Base-by-base conservation (phyloP, 2,888 invertebrate species). In the Dolichopus griseipennis region DNA sequence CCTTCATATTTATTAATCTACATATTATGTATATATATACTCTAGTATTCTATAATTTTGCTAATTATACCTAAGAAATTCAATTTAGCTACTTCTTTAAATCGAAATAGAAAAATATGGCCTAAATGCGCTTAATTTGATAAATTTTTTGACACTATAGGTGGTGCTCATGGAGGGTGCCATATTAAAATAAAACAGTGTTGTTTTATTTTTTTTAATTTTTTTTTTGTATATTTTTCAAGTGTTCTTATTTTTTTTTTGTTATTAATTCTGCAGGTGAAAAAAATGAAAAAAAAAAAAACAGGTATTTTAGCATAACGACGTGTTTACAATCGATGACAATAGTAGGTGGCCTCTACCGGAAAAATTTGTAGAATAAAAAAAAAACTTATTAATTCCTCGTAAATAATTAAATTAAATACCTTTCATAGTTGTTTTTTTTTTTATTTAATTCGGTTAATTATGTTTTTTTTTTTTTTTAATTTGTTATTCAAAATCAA, bases 281-380 rank as follows among this genome's bases (percentile, higher is more conserved):
- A 41, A 41, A 41, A 41, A 6, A 6, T 2, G 12, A 41, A 41
- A 52, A 52, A 52, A 52, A 52, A 52, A 9, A 41, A 41, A 41
- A 15, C 52, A 52, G 15, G 52, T 52, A 18, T 52, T 52, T 52
- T 18, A 52, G 52, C 52, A 52, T 52, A 52, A 52, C 52, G 52
- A 52, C 52, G 52, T 52, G 52, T 52, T 52, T 52, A 52, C 52
- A 52, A 52, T 52, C 52, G 52, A 52, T 52, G 52, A 52, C 52
- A 52, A 18, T 52, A 52, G 52, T 52, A 52, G 52, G 52, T 52
- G 52, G 52, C 52, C 52, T 52, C 52, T 6, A 52, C 52, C 52
- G 18, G 18, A 52, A 52, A 12, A 41, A 41, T 41, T 12, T 12
- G 15, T 52, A 52, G 18, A 52, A 52, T 18, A 12, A 52, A 52